Evolutionary conservation across 2,888 invertebrate species (phyloP), one percentile per base, ranked within the genome.

Genomic region (Megaustenia siamemsis): DNA sequence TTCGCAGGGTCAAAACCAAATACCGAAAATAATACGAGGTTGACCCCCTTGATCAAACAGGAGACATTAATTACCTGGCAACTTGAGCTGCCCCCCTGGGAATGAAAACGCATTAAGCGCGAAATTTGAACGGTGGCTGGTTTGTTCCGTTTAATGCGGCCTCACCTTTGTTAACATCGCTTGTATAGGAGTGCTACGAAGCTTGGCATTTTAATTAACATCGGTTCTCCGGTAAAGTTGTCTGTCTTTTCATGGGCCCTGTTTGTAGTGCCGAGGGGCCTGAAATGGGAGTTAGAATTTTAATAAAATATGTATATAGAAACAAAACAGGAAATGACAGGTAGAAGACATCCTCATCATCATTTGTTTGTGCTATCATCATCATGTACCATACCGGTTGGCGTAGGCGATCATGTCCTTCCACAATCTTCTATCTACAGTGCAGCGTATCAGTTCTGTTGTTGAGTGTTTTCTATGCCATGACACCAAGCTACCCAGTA

Each of bases 151-250:
- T 2, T 24, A 40, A 60, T 40, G 15, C 6, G 56, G 38, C 24
- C 77, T 32, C 18, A 18, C 38, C 38, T 56, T 77, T 60, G 40
- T 60, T 21, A n/a, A 77, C 77, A 60, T n/a, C 18, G 18, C 15
- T 35, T 77, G 35, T 12, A 77, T 28, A 60, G 12, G 77, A 24
- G 53, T 60, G 60, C 38, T 38, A 2, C 40, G 15, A 60, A 21
- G 6, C 53, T 15, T 40, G 77, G 77, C 77, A 56, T 32, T 60
- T 56, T 60, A 77, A 60, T 77, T 53, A 60, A 60, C 77, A 77
- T 35, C 38, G 35, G 28, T 15, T 18, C 35, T 49, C 40, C 49
- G 21, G 35, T 18, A 35, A 49, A 75, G 32, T 21, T 3, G 24
- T 6, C 43, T 24, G 40, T 0, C 40, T 24, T 43, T 43, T 24